Evolutionary conservation across 2,888 invertebrate species (phyloP).

Genomic region (Gisinianus flammeolus): DNA sequence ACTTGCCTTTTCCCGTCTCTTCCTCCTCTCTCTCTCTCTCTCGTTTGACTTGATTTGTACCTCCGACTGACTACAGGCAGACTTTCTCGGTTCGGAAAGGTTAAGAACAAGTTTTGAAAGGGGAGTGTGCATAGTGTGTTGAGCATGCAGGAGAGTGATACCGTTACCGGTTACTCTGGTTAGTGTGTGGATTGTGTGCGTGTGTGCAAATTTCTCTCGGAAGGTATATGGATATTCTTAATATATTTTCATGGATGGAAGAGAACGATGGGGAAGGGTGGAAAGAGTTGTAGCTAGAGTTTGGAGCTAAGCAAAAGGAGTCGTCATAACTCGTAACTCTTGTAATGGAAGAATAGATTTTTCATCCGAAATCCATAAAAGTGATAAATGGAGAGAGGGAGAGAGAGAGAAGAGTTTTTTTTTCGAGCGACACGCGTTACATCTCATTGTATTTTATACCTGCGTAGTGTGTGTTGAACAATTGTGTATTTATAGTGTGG

Average conservation of each 20-base stretch:
- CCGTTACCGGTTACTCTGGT: no score
- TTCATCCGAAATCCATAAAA: conserved; percentile 58
- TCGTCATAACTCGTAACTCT: conserved; percentile 48
- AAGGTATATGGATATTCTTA: background rate
- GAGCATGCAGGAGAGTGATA: no score
- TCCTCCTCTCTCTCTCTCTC: background rate
- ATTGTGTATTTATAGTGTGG: conserved; percentile 31
- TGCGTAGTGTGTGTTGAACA: conserved; percentile 17
- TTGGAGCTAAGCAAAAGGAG: conserved; percentile 24
- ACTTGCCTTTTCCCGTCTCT: background rate
- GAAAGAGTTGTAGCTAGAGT: background rate
- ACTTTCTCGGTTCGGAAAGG: background rate
- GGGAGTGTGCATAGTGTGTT: no score
- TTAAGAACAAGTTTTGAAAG: background rate
- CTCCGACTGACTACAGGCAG: background rate
- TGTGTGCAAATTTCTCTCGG: no score
- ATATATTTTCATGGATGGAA: background rate
- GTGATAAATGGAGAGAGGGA: conserved; percentile 51
- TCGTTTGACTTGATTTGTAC: background rate
- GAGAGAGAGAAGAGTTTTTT: background rate
- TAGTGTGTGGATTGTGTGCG: background rate
- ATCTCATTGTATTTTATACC: conserved; percentile 51
- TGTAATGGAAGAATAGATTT: conserved; percentile 53
- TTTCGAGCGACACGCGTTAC: conserved; percentile 49
- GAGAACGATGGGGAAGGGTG: background rate